Evolutionary conservation across 2,888 invertebrate genomes (phyloP), one percentile per base, ranked within the genome.

Genomic region (Cephus nigrinus): DNA sequence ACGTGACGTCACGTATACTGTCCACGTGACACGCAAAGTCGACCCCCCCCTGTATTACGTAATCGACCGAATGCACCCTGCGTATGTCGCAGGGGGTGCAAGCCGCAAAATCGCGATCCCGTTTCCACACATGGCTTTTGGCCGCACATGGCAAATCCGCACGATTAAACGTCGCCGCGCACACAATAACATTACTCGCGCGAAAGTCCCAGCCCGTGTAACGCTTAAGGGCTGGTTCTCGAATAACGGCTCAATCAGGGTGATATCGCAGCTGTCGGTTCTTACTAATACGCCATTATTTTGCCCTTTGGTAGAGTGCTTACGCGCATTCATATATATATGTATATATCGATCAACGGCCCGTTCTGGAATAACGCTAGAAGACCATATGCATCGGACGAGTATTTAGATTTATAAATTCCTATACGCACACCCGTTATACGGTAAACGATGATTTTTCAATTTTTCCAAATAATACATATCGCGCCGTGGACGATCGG

Each of bases 231-330:
- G 75, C 69, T 73, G 71, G 30, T 80, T 81, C 84, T 87, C 85
- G 84, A 88, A 88, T 87, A 88, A 89, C 88, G 88, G 87, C 89
- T 90, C 88, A 87, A 89, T 89, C 84, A 79, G 86, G 86, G 85
- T 86, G 85, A 83, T 82, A 82, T 84, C 80, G 88, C 90, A 90
- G 90, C 90, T 90, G 90, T 85, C 86, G 84, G 31, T n/a, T n/a
- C 32, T 23, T 32, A 32, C 30, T 32, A 71, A 12, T 71, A 71
- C 83, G 82, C 86, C 83, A 88, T 88, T 88, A 88, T 88, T 32
- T 73, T 30, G n/a, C 86, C 84, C 82, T 86, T 86, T 84, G 84
- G 82, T 84, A 81, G 82, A 83, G 83, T 76, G 74, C 33, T 33
- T 73, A 12, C 72, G n/a, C 75, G 73, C 76, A 80, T 77, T 75